Base-by-base conservation (phyloP, 2,113 vertebrate genomes). In the Brachyhypopomus gauderio region DNA sequence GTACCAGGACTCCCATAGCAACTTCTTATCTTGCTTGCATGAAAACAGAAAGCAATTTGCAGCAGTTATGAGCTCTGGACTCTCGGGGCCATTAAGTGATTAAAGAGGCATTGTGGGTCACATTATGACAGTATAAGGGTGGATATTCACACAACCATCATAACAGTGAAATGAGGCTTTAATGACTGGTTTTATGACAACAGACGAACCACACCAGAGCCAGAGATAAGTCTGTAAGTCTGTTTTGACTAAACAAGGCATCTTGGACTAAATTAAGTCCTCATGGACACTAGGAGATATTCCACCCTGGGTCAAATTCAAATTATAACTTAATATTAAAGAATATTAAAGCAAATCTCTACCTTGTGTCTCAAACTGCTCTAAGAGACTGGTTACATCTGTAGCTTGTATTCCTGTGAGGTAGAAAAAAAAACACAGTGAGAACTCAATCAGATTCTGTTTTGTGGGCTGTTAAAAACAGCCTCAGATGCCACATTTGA, bases 341-440 rank as follows among this genome's bases (percentile, higher is more conserved):
- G 41, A 41, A 41, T 52, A 52, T 52, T 7, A 52, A 56, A 23
- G 19, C 45, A n/a, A 27, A 41, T 41, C 16, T 87, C 72, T 89
- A 98, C 97, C 97, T 95, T 97, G 97, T 12, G 94, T 96, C 87
- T 99, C 98, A 86, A 99, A 99, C 90, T 98, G 96, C 89, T 99
- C 98, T 89, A 99, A 86, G 76, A 99, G 93, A 91, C 96, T 98
- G 76, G 96, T 97, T 85, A 98, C 87, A 89, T 99, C 98, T 0
- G 95, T 87, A 67, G 97, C 97, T 91, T 98, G 96, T 27, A 99
- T 99, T 56, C 97, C 98, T 86, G 62, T 1, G 96, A 17, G 9
- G 34, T 36, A 52, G 27, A 41, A 14, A 12, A 16, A 22, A 6
- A 34, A 11, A n/a, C 64, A 1, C 1, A 25, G 4, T 45, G 72